Base-by-base conservation (phyloP, 2,113 vertebrate genomes). In the Epinephelus moara region DNA sequence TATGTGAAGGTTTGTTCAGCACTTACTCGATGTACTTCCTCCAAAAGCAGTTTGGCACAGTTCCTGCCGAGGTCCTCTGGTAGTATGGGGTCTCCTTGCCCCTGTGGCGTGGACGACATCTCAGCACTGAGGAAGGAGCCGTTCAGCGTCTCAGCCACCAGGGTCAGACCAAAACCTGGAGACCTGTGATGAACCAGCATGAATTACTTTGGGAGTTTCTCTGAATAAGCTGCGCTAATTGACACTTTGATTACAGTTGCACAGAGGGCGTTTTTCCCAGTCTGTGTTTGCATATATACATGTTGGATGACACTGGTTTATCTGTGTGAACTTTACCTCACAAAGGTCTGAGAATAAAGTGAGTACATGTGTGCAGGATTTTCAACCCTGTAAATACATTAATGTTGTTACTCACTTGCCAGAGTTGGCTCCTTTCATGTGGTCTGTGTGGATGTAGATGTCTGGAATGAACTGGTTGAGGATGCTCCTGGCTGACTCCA, bases 391-490 rank as follows among this genome's bases (percentile, higher is more conserved):
- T n/a, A 13, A 25, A 11, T 4, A 19, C 3, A 67, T 13, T 1
- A 4, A 14, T 13, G 17, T 21, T 25, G 25, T 55, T 37, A 97
- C 98, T 96, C 91, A 99, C 98, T 97, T 99, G 73, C 98, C 98
- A 76, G 98, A 98, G 93, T 79, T 97, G 82, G 88, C 40, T 2
- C 98, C 98, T 74, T 99, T 99, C 96, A 98, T 97, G 86, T 99
- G 98, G 93, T 99, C 98, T 0, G 98, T 99, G 92, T 97, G 95
- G 86, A 99, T 99, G 90, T 99, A 99, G 88, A 99, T 96, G 81
- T 99, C 98, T 1, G 98, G 98, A 33, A 99, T 91, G 77, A 99
- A 99, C 86, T 96, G 96, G 95, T 99, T 99, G 60, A 99, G 93
- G 88, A 99, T 70, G 71, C 96, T 93, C 80, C 98, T 95, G 70